Conservation (phyloP, 2,113 vertebrate genomes). For the Pantherophis guttatus region DNA sequence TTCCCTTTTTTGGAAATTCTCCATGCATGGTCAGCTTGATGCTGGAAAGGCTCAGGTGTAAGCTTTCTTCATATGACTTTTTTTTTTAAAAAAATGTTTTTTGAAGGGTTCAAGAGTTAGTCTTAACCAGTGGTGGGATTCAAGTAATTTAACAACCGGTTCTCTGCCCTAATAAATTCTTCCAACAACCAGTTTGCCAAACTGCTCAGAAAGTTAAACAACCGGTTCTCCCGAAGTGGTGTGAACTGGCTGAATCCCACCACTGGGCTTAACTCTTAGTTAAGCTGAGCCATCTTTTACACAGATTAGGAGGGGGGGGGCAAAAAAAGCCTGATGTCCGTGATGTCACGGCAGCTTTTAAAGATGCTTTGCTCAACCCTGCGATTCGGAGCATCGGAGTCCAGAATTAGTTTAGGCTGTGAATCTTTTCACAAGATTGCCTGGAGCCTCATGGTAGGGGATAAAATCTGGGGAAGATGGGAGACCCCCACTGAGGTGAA, state of each 20-base stretch:
- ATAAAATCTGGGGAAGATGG: background rate
- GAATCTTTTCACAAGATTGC: background rate
- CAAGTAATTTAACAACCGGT: too few relatives aligned
- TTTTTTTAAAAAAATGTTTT: background rate
- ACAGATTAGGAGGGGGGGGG: background rate
- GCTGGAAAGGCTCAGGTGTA: background rate
- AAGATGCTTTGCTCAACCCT: background rate
- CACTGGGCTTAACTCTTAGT: too few relatives aligned
- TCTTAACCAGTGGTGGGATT: background rate
- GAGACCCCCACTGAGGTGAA: background rate
- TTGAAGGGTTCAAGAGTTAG: background rate
- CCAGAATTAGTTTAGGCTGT: background rate
- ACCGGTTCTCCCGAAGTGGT: too few relatives aligned
- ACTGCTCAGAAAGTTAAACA: too few relatives aligned
- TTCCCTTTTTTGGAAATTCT: background rate
- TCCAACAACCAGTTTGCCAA: too few relatives aligned
- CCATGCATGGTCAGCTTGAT: background rate
- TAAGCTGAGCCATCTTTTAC: background rate
- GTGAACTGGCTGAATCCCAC: too few relatives aligned
- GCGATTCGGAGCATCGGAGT: background rate
- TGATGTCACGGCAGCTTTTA: background rate
- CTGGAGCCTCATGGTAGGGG: background rate
- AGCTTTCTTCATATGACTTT: background rate
- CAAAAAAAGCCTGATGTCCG: background rate
- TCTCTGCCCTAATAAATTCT: too few relatives aligned